Evolutionary conservation across 2,113 vertebrate species (phyloP).

Genomic region (Probosciger aterrimus): DNA sequence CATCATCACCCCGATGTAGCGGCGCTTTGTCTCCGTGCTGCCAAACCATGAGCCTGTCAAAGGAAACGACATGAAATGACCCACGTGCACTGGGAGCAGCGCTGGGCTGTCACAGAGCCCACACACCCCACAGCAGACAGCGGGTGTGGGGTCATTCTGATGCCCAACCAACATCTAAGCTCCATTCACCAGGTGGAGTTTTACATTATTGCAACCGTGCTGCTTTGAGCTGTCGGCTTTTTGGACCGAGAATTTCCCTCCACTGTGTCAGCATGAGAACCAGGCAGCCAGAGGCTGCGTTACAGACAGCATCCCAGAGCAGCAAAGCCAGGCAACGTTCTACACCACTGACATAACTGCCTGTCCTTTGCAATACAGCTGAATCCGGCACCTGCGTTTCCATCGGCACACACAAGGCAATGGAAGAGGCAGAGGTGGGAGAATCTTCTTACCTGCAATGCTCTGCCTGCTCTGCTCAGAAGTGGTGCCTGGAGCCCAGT

Average conservation of each 20-base stretch:
- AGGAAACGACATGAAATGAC: neutral
- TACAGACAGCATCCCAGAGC: neutral
- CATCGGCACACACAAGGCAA: neutral
- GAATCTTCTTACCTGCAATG: neutral
- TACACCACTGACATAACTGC: neutral
- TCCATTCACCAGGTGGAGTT: neutral
- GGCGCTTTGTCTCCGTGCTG: slow-evolving; percentile 72
- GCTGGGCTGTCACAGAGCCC: neutral
- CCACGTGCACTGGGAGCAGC: neutral
- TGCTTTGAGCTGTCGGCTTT: neutral
- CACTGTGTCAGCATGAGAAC: neutral
- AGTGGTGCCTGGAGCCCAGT: neutral
- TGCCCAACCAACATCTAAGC: neutral
- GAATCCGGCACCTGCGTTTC: neutral
- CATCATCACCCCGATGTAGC: slow-evolving; percentile 97
- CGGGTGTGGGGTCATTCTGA: fast-evolving
- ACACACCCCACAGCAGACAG: neutral
- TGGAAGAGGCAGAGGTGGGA: neutral
- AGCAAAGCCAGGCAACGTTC: neutral
- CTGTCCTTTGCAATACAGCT: neutral
- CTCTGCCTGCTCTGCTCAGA: neutral
- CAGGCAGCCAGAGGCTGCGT: neutral
- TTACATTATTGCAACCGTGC: neutral
- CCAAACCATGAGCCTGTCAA: slow-evolving; percentile 81
- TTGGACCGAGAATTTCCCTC: neutral